These are phyloP conservation scores for Catocala sponsa DNA, from an alignment of 2,888 invertebrate species.

Conservation along the genomic window DNA sequence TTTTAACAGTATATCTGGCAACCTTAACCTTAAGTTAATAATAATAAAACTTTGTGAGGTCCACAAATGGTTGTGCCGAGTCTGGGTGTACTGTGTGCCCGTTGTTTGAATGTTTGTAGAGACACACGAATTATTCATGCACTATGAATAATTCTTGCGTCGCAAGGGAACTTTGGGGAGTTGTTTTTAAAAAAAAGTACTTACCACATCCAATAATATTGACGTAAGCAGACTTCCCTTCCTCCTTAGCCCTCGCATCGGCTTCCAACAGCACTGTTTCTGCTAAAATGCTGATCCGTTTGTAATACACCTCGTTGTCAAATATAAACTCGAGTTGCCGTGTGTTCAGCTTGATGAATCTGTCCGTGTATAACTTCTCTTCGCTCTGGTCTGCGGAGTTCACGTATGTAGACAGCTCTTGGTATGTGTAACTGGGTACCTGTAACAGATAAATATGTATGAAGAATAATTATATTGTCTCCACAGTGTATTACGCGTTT, in stretches of 20 bases:
- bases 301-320: slow-evolving; percentile 81
- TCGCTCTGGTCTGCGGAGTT: slow-evolving; percentile 60
- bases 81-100: no score
- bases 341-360: slow-evolving; percentile 61
- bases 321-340: slow-evolving; percentile 56
- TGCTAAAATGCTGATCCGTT: slow-evolving; percentile 86
- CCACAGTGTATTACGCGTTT: no score
- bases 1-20: no score
- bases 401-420: slow-evolving; percentile 68
- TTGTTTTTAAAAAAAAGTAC: slow-evolving; percentile 3
- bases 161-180: no score
- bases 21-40: no score
- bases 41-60: no score
- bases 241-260: slow-evolving; percentile 84
- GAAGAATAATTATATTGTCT: no score
- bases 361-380: slow-evolving; percentile 65
- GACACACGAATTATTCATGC: no score
- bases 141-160: no score
- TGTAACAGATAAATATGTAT: slow-evolving; percentile 28
- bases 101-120: no score
- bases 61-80: no score
- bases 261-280: slow-evolving; percentile 90
- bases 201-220: slow-evolving; percentile 88
- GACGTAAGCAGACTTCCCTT: slow-evolving; percentile 86
- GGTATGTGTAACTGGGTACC: slow-evolving; percentile 75